Percentiles rank a stretch among this genome's conserved stretches.
These are phyloP conservation scores for Achatina immaculata DNA, from an alignment of 1,140 invertebrate genomes.

Conservation along the genomic window DNA sequence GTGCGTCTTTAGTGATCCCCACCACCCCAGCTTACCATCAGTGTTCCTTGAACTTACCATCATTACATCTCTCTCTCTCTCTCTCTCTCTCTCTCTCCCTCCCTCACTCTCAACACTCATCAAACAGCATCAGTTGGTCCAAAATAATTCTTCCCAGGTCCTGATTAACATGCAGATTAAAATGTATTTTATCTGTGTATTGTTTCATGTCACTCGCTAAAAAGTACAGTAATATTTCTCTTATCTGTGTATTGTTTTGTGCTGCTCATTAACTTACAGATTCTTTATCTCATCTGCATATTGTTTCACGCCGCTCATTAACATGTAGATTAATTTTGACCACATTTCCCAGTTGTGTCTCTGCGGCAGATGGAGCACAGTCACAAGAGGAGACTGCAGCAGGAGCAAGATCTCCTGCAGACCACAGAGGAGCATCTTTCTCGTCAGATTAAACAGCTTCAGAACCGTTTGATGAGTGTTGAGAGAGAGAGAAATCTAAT, in stretches of 20 bases:
- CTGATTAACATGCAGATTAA: too few species aligned
- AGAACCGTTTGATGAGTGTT: conserved; percentile 46
- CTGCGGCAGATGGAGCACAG: conserved; percentile 58
- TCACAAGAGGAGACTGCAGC: conserved; percentile 50
- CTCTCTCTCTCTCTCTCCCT: too few species aligned
- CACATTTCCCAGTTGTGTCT: conserved; percentile 53
- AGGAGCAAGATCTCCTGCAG: conserved; percentile 46
- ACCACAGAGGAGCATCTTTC: conserved; percentile 57
- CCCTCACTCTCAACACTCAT: conserved; percentile 50
- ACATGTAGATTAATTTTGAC: too few species aligned
- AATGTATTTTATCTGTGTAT: not conserved
- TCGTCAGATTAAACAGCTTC: conserved; percentile 48
- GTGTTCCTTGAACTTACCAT: conserved; percentile 54
- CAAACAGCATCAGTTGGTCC: too few species aligned
- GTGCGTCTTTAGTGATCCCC: too few species aligned
- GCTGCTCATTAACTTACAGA: too few species aligned
- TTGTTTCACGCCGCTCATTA: too few species aligned
- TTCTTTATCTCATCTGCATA: too few species aligned
- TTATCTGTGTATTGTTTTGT: not conserved
- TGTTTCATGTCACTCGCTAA: not conserved
- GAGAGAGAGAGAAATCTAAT: conserved; percentile 63
- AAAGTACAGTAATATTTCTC: not conserved
- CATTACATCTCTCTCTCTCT: conserved; percentile 62
- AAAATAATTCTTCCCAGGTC: too few species aligned
- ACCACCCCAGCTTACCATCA: too few species aligned